Base-by-base conservation (phyloP, 2,113 vertebrate genomes). In the Ellobius talpinus region DNA sequence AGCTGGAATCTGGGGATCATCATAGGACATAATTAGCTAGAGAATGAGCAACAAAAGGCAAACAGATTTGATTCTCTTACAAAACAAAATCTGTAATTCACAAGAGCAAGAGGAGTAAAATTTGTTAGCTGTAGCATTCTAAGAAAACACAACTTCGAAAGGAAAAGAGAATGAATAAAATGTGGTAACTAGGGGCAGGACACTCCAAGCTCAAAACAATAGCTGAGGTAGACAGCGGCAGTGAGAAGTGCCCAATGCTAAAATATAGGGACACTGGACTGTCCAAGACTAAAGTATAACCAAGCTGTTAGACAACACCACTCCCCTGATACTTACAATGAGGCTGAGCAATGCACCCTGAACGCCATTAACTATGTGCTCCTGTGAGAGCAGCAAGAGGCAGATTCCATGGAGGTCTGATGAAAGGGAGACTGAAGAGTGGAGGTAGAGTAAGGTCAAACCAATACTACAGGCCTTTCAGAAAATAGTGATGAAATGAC, bases 81-180 rank as follows among this genome's bases (percentile, higher is more conserved):
- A 3, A n/a, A 72, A 74, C 3, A 88, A 90, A 96, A 85, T 55
- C 2, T n/a, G 89, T 95, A 92, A 78, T 82, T 91, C 90, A 63
- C 17, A 39, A 4, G 14, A 36, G 19, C 36, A 89, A 81, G 8
- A 29, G 73, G 66, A 19, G 84, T 58, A 89, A 81, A 63, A 72
- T 23, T 11, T 90, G 31, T 31, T 55, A 78, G 52, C 4, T 70
- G 78, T 23, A 42, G 5, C 36, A 9, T 36, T 11, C 6, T 42
- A 42, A 76, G 50, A 50, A 77, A 65, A 86, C 50, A 55, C 7
- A 29, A 33, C 7, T 31, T 1, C 86, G 77, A 39, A 29, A 66
- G n/a, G 0, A 29, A 78, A 70, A 89, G 66, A 87, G 52, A 87
- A 50, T 31, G 11, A 78, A 87, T 24, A 47, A 88, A 74, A 58